Evolutionary conservation across 2,888 invertebrate genomes (phyloP), one percentile per base, ranked within the genome.

Genomic region (Cataglyphis rosenhaueri): DNA sequence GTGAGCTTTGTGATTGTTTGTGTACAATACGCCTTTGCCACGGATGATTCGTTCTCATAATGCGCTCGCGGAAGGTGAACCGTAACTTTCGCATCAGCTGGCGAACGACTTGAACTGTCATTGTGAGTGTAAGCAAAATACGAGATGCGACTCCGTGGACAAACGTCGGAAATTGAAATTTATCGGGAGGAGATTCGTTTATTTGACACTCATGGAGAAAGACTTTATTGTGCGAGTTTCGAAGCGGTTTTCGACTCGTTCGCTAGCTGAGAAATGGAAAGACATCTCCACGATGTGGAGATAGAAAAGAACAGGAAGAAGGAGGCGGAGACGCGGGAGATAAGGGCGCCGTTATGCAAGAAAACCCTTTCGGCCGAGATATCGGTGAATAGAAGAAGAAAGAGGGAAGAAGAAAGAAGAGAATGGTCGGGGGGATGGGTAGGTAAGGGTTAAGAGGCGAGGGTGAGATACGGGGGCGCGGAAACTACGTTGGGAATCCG

Each of bases 321-420:
- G 68, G 6, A 48, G 38, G 59, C 57, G 44, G 48, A 18, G 68
- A 55, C 64, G 25, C 44, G 15, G 35, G 2, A 70, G 87, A 87
- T 88, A 83, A 87, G 74, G 59, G 71, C 78, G 59, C 82, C 81
- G 76, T 88, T 87, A 86, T 82, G 59, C 79, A 82, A 87, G 70
- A 85, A 85, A 84, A 65, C 62, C 61, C 71, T 79, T 83, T 84
- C 55, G 76, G 18, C 25, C 61, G 71, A 81, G 83, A 86, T 88
- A 82, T 81, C 68, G 74, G 65, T 48, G 78, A 83, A 82, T 71
- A 81, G 65, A 84, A 68, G 81, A 62, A 68, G 81, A 78, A 65
- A 64, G 52, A 15, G 21, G 48, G 10, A 5, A 35, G 61, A 35
- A 81, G 73, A 68, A 55, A 41, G 55, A 64, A 6, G n/a, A 44